A percentile compares a stretch with the other conserved stretches of the same genome.
These are phyloP conservation scores for Harpagoxenus sublaevis DNA, from an alignment of 2,888 invertebrate genomes.

Conservation along the genomic window DNA sequence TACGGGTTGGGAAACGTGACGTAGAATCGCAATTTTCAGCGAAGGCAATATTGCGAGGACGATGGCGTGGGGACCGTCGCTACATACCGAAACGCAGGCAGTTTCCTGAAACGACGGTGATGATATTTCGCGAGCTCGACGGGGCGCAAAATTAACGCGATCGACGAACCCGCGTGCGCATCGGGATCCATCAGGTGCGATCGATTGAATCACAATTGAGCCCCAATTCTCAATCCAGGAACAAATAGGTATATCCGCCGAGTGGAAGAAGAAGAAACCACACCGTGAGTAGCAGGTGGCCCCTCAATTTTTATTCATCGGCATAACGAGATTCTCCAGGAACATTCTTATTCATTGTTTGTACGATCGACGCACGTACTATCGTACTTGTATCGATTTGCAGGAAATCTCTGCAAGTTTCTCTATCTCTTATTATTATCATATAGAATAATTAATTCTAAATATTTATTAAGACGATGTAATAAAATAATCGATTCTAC, in stretches of 20 bases:
- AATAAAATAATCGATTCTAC: background rate
- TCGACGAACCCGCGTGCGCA: background rate
- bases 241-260: background rate
- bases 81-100: slow-evolving; percentile 11
- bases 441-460: background rate
- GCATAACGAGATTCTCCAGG: background rate
- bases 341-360: background rate
- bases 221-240: background rate
- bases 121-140: slow-evolving; percentile 54
- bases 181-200: background rate
- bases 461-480: background rate
- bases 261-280: slow-evolving; percentile 6
- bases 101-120: slow-evolving; percentile 23
- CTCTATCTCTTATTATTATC: background rate
- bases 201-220: slow-evolving; percentile 29
- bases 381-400: background rate
- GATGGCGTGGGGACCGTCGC: background rate
- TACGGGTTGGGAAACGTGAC: background rate
- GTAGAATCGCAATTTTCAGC: slow-evolving; percentile 10
- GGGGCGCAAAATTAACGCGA: slow-evolving; percentile 52
- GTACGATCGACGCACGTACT: background rate
- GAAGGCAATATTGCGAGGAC: background rate
- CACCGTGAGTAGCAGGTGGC: background rate
- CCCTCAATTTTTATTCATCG: slow-evolving; percentile 18
- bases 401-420: background rate